phyloP scores from a whole-genome alignment of 2,888 invertebrate genomes.

The Nomada hirtipes region DNA sequence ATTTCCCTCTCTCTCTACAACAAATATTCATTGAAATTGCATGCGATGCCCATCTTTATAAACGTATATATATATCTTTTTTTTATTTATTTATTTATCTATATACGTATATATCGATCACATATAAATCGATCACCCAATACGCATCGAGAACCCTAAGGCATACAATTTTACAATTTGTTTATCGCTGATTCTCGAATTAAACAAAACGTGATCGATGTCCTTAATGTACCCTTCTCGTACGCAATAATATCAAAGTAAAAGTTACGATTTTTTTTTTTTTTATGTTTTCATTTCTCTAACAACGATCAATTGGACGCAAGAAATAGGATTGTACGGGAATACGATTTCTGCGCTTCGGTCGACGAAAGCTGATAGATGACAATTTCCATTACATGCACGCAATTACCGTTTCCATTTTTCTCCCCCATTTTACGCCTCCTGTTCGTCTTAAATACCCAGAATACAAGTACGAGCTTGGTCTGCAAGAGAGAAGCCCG shows the following conservation, averaged over 20 bases:
- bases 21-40: constrained; percentile 28
- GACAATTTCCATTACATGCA: neutral
- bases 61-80: neutral
- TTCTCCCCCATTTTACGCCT: neutral
- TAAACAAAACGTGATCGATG: neutral
- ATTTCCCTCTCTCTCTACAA: constrained; percentile 1
- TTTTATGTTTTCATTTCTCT: neutral
- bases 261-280: constrained; percentile 6
- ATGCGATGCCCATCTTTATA: constrained; percentile 20
- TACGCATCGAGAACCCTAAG: neutral
- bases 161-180: neutral
- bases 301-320: constrained; percentile 42
- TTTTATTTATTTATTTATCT: neutral
- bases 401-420: neutral
- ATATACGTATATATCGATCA: constrained; percentile 4
- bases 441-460: constrained; percentile 16
- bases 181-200: constrained; percentile 5
- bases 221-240: neutral
- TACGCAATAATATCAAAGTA: constrained; percentile 43
- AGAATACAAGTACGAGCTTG: constrained; percentile 31
- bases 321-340: constrained; percentile 25
- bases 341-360: constrained; percentile 22
- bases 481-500: constrained; percentile 22
- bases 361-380: neutral
- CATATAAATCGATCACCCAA: constrained; percentile 3